Percentiles rank a stretch among this genome's conserved stretches.
These are phyloP conservation scores for Dyspetes luteomarginatus DNA, from an alignment of 2,888 invertebrate species.

Conservation along the genomic window DNA sequence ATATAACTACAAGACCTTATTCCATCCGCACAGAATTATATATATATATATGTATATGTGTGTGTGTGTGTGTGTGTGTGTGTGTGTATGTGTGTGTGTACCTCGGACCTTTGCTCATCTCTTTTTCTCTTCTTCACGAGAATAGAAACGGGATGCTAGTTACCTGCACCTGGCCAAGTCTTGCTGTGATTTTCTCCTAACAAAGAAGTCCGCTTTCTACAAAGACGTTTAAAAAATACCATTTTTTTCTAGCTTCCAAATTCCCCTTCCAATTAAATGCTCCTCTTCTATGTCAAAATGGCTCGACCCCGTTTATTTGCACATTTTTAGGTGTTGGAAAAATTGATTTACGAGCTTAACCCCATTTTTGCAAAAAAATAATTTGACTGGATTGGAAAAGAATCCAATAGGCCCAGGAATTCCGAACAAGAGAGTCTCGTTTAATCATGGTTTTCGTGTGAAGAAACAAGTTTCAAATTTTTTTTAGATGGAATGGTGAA, in stretches of 20 bases:
- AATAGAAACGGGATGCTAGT: conserved; percentile 67
- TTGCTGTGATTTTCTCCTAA: conserved; percentile 24
- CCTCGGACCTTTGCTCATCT: conserved; percentile 24
- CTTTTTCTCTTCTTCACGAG: conserved; percentile 60
- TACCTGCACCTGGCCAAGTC: conserved; percentile 26
- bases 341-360: not conserved
- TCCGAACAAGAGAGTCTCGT: not conserved
- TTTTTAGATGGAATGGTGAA: no score
- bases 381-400: not conserved
- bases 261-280: no score
- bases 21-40: no score
- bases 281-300: no score
- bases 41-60: conserved; percentile 17
- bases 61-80: no score
- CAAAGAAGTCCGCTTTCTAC: not conserved
- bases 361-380: not conserved
- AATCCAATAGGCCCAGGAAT: not conserved
- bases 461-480: no score
- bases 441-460: no score
- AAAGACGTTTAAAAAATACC: no score
- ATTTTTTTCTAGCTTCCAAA: no score
- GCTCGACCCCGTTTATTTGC: not conserved
- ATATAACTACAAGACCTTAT: conserved; percentile 42
- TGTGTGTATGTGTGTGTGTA: no score
- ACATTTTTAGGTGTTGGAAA: not conserved